These are phyloP conservation scores for Lanistes nyassanus DNA, from an alignment of 1,140 invertebrate genomes.

Conservation along the genomic window DNA sequence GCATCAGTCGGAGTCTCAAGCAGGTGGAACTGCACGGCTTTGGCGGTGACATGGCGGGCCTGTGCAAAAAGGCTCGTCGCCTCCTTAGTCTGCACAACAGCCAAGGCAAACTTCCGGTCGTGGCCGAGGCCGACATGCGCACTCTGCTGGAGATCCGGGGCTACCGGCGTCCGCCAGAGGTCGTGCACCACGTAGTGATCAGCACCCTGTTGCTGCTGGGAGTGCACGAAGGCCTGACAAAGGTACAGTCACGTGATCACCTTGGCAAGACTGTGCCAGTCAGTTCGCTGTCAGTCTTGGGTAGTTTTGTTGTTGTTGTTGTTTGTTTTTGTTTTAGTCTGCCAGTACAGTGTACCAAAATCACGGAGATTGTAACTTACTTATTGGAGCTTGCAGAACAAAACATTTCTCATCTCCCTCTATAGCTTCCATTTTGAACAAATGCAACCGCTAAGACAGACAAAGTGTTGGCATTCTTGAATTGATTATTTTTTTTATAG, in stretches of 20 bases:
- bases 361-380: too few relatives aligned
- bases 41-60: conserved; percentile 7
- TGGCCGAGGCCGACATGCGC: conserved; percentile 22
- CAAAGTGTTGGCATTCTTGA: too few relatives aligned
- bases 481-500: too few relatives aligned
- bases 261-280: not conserved
- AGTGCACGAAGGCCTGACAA: conserved; percentile 26
- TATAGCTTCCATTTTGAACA: too few relatives aligned
- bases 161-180: conserved; percentile 31
- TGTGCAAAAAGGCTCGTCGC: not conserved
- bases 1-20: not conserved
- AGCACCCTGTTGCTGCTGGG: conserved; percentile 28
- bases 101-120: not conserved
- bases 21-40: conserved; percentile 13
- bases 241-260: conserved; percentile 7
- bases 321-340: not conserved
- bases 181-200: conserved; percentile 31
- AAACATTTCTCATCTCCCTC: too few relatives aligned
- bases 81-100: conserved; percentile 5
- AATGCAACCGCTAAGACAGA: too few relatives aligned
- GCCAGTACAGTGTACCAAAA: too few relatives aligned
- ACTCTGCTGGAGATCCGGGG: conserved; percentile 34
- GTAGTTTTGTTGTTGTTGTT: not conserved
- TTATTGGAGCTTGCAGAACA: too few relatives aligned
- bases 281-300: not conserved